A percentile compares a stretch with the other conserved stretches of the same genome.
Evolutionary conservation across 2,113 vertebrate species (phyloP).

Genomic region (Ia io): DNA sequence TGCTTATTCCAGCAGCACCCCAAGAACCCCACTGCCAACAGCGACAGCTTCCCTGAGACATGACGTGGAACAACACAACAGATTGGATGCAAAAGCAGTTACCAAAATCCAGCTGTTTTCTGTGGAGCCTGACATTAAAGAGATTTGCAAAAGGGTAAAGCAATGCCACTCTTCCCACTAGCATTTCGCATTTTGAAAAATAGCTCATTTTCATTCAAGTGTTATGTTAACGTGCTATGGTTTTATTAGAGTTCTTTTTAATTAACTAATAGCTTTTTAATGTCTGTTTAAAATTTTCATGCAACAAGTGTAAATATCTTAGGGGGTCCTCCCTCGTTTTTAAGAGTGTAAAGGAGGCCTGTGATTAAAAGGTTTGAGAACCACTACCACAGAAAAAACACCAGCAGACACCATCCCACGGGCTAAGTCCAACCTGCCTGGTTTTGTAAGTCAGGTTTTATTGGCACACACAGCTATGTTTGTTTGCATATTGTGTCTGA

Average conservation of each 20-base stretch:
- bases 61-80: background rate
- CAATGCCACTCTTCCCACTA: background rate
- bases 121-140: background rate
- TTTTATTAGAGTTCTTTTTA: background rate
- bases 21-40: background rate
- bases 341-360: background rate
- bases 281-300: background rate
- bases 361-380: background rate
- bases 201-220: background rate
- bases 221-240: background rate
- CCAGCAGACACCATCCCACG: background rate
- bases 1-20: background rate
- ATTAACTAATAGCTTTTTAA: background rate
- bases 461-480: background rate
- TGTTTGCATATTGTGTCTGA: background rate
- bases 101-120: background rate
- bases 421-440: background rate
- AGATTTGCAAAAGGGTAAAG: background rate
- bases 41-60: background rate
- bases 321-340: background rate
- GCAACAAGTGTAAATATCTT: background rate
- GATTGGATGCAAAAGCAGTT: background rate
- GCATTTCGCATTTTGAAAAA: background rate
- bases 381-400: background rate
- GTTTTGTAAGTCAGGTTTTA: background rate